Percentiles rank a stretch among this genome's conserved stretches.
These are phyloP conservation scores for Asbolus verrucosus DNA, from an alignment of 1,140 invertebrate genomes.

Conservation along the genomic window DNA sequence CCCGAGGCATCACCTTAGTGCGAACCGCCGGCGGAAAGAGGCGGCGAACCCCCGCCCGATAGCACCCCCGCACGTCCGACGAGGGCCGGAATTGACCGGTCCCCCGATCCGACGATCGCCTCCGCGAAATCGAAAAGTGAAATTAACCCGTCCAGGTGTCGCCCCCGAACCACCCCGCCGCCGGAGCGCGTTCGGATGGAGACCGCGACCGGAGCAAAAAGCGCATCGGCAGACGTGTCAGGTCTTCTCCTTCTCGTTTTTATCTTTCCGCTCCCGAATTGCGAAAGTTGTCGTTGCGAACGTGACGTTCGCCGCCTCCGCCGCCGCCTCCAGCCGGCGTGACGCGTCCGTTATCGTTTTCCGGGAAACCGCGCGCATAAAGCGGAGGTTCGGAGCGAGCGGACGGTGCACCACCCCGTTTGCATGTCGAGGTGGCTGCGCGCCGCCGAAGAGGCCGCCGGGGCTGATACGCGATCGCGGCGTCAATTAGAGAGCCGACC, in stretches of 20 bases:
- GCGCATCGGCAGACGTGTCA: conserved; percentile 1
- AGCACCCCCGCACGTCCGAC: too few species aligned
- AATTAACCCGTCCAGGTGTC: conserved; percentile 3
- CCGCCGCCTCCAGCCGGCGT: conserved; percentile 28
- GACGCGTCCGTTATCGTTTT: conserved; percentile 21
- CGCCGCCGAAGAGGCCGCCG: conserved; percentile 7
- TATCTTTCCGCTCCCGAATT: conserved; percentile 32
- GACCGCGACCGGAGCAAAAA: conserved; percentile 1
- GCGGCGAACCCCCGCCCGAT: background rate
- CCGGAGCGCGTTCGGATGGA: background rate
- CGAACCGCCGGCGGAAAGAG: background rate
- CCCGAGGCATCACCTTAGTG: conserved; percentile 31
- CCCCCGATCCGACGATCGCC: too few species aligned
- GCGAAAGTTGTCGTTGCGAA: conserved; percentile 29
- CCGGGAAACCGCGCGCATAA: conserved; percentile 28
- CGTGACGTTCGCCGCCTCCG: conserved; percentile 30
- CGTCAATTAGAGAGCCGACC: conserved; percentile 39
- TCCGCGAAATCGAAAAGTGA: too few species aligned
- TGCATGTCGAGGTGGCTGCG: conserved; percentile 21
- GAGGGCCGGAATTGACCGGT: background rate
- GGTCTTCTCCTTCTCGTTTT: conserved; percentile 4
- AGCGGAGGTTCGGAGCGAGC: background rate
- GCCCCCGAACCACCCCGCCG: background rate
- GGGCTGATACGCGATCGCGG: conserved; percentile 38
- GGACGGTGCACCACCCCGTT: conserved; percentile 20